A percentile compares a stretch with the other conserved stretches of the same genome.
Conservation (phyloP, 2,888 invertebrate genomes). For the Plemyria rubiginata region DNA sequence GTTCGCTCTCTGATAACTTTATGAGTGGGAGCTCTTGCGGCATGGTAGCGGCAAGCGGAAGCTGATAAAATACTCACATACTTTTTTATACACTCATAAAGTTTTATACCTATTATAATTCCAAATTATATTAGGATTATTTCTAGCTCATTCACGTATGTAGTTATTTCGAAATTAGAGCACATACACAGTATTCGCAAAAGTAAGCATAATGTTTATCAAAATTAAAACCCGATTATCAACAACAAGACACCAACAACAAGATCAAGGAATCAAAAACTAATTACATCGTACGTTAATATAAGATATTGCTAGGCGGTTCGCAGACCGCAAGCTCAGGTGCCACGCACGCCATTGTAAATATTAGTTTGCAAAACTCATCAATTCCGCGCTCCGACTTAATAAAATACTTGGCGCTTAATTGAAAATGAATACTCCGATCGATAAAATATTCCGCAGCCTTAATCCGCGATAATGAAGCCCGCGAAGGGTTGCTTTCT, state of each 20-base stretch:
- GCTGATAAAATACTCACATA: too few species aligned
- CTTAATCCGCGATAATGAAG: conserved; percentile 85
- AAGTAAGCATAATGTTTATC: too few species aligned
- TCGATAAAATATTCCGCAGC: conserved; percentile 84
- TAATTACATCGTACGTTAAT: conserved; percentile 38
- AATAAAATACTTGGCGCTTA: conserved; percentile 85
- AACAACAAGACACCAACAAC: too few species aligned
- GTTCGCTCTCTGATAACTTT: conserved; percentile 24
- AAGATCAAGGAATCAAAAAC: conserved; percentile 40
- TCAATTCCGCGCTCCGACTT: conserved; percentile 83
- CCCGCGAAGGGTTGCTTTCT: conserved; percentile 78
- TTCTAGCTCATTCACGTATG: too few species aligned
- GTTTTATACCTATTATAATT: neutral
- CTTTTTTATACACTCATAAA: too few species aligned
- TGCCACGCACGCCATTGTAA: conserved; percentile 79
- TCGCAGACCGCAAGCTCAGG: conserved; percentile 57
- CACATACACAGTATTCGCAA: neutral
- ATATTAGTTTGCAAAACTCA: conserved; percentile 85
- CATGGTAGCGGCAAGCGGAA: conserved; percentile 14
- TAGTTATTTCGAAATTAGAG: neutral
- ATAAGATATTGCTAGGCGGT: conserved; percentile 41
- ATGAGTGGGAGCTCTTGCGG: conserved; percentile 12
- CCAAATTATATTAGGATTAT: neutral
- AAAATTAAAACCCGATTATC: conserved; percentile 13
- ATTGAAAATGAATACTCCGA: conserved; percentile 85